Evolutionary conservation across 1,140 invertebrate genomes (phyloP), one percentile per base, ranked within the genome.

Genomic region (Ephestia elutella): DNA sequence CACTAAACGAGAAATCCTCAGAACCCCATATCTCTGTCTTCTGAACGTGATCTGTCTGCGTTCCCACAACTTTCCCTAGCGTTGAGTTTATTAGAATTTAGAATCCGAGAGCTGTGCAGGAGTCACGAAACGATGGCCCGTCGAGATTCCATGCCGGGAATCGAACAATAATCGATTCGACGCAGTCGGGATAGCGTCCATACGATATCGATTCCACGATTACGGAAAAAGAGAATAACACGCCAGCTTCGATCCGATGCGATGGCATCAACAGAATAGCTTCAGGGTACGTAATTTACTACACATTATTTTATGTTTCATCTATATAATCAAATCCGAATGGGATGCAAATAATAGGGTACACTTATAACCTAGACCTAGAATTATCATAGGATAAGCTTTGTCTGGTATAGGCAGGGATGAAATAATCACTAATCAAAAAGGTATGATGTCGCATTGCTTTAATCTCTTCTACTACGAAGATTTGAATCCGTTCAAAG

Each of bases 81-180:
- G 49, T 7, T 30, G 38, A 57, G 56, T 18, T 38, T 44, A 30
- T 54, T 44, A 44, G 54, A 19, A 44, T 53, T 54, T 44, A 44
- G 54, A 19, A 44, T 53, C 21, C 21, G 35, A 56, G 51, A 54
- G 21, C 35, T 32, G 44, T 11, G 49, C 48, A 32, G 38, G 20
- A 56, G 68, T 75, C 72, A 75, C 72, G 72, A 71, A 54, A 59
- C 56, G 57, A 50, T 53, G 30, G 54, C 44, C 38, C 54, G 66
- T 60, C 57, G 64, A 65, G 59, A 54, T 55, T 56, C 53, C 54
- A 64, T 44, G 38, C n/a, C 62, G 62, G 68, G 63, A 68, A 66
- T 65, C 65, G 68, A 70, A 60, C 60, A 50, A 59, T 65, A 71
- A 74, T 75, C 72, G 65, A 75, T 75, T 75, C 51, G 72, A 60